Conservation (phyloP, 2,113 vertebrate genomes). For the Marmota flaviventris region DNA sequence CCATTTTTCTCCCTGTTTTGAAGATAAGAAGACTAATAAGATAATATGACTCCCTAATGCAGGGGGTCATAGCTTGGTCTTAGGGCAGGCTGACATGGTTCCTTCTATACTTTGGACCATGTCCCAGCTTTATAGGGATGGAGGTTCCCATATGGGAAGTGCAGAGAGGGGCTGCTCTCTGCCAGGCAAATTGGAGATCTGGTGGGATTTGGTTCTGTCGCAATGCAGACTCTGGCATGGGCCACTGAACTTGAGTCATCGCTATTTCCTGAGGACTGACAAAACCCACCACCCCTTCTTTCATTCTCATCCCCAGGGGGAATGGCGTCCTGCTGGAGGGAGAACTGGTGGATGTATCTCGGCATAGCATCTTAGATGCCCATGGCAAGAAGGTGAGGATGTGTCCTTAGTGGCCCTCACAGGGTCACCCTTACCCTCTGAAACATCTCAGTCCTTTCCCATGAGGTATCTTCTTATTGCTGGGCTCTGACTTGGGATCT, state of each 20-base stretch:
- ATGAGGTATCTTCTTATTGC: not conserved
- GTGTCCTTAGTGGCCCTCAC: not conserved
- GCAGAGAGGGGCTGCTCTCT: not conserved
- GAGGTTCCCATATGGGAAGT: not conserved
- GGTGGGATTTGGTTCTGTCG: not conserved
- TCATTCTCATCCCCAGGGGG: slow-evolving; percentile 85
- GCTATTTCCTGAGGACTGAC: not conserved
- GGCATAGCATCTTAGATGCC: slow-evolving; percentile 89
- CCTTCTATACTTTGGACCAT: not conserved
- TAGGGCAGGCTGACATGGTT: not conserved
- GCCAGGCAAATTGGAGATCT: not conserved
- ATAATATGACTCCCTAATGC: not conserved
- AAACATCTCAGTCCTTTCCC: not conserved
- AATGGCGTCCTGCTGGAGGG: slow-evolving; percentile 91
- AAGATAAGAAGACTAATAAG: not conserved
- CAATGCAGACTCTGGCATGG: not conserved
- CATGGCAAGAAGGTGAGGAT: slow-evolving; percentile 89
- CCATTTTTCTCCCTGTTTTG: not conserved
- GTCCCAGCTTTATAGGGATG: not conserved
- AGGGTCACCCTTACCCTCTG: not conserved
- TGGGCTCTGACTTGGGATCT: not conserved
- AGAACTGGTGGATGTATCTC: slow-evolving; percentile 90
- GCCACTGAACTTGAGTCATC: fast-evolving
- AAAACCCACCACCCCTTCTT: not conserved
- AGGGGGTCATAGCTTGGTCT: not conserved